Evolutionary conservation across 1,140 invertebrate genomes (phyloP).

Genomic region (Meloidogyne hapla): DNA sequence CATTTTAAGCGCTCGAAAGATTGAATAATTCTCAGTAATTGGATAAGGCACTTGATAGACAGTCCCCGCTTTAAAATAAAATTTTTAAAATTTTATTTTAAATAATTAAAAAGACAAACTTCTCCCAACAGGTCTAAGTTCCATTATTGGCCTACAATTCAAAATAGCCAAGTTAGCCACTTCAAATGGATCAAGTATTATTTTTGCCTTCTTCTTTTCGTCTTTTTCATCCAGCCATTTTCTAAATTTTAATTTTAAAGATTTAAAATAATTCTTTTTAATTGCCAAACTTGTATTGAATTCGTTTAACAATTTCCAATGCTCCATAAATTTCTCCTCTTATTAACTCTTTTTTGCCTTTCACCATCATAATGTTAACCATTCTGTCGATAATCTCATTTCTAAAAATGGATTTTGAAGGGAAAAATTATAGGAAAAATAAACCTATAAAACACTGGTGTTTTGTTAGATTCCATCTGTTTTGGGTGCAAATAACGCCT

Average conservation of each 20-base stretch:
- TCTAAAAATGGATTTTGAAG: conserved; percentile 40
- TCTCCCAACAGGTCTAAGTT: conserved; percentile 52
- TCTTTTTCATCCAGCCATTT: conserved; percentile 44
- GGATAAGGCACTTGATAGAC: conserved; percentile 60
- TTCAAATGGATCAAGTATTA: conserved; percentile 57
- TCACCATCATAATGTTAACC: conserved; percentile 52
- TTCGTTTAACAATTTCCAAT: conserved; percentile 57
- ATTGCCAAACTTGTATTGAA: conserved; percentile 49
- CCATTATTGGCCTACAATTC: conserved; percentile 62
- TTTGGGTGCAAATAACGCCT: conserved; percentile 54
- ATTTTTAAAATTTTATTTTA: conserved; percentile 15
- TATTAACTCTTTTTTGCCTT: conserved; percentile 55
- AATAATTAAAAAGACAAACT: conserved; percentile 30
- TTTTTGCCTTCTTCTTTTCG: conserved; percentile 48
- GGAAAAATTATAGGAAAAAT: neutral
- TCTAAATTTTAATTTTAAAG: conserved; percentile 9
- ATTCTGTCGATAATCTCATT: conserved; percentile 59
- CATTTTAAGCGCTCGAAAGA: conserved; percentile 63
- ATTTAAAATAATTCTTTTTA: conserved; percentile 4
- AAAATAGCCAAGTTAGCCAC: conserved; percentile 47
- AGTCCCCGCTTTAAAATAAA: conserved; percentile 50
- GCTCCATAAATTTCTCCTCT: conserved; percentile 49
- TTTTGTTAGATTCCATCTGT: conserved; percentile 52
- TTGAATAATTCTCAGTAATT: conserved; percentile 52
- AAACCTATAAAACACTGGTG: conserved; percentile 54